Evolutionary conservation across 2,113 vertebrate genomes (phyloP).

Genomic region (Ciconia stormi): DNA sequence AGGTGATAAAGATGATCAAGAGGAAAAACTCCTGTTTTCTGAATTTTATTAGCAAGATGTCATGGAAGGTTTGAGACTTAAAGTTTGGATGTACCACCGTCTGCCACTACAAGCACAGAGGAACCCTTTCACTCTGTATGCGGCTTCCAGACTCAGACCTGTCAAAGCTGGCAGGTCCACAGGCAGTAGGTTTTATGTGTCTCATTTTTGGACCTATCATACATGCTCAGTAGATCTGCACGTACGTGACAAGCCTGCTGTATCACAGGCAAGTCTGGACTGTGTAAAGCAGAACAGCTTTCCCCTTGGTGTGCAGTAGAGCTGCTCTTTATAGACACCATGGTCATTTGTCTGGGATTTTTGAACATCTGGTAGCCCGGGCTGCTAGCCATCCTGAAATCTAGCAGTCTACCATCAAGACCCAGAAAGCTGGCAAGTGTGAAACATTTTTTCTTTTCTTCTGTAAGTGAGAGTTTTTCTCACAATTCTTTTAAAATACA

Average conservation of each 20-base stretch:
- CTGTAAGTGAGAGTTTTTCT: neutral
- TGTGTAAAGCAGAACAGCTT: neutral
- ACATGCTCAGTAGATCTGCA: neutral
- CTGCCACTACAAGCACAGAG: neutral
- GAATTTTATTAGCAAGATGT: slow-evolving; percentile 4
- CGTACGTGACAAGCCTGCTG: neutral
- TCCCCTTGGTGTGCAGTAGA: neutral
- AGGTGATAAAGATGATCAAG: neutral
- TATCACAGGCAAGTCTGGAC: neutral
- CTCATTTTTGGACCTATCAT: neutral
- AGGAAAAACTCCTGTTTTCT: neutral
- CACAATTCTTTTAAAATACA: neutral
- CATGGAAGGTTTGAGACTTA: slow-evolving; percentile 30
- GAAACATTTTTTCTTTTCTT: neutral
- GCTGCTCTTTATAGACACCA: neutral
- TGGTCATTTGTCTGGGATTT: slow-evolving; percentile 6
- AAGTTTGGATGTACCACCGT: neutral
- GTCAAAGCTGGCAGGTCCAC: slow-evolving; percentile 44
- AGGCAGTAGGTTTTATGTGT: slow-evolving; percentile 20
- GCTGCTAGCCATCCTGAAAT: neutral
- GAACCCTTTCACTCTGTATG: neutral
- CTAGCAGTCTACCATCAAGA: neutral
- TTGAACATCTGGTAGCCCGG: neutral
- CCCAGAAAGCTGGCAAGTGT: neutral
- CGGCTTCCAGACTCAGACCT: slow-evolving; percentile 45